Base-by-base conservation (phyloP, 2,888 invertebrate species). In the Dryadula phaetusa region DNA sequence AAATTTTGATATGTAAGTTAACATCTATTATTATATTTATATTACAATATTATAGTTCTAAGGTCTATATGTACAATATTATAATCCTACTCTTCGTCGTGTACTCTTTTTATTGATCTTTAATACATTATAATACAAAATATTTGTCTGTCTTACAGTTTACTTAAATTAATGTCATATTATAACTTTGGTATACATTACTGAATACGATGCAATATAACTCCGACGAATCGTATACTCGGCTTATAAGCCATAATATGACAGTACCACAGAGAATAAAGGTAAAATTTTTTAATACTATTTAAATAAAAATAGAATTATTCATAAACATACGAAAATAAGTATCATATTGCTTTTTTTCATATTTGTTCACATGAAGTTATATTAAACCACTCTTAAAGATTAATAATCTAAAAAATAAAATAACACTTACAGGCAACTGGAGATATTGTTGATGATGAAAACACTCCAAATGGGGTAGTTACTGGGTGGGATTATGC, bases 381-480 rank as follows among this genome's bases (percentile, higher is more conserved):
- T 2, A 46, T 12, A 22, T 5, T 12, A 20, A 20, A 46, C 12
- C 10, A 12, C 20, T 22, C 1, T 20, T 2, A 14, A 14, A 20
- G 6, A 20, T 54, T 20, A 8, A 3, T 18, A 18, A 8, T 18
- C 7, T 6, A n/a, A n/a, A n/a, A n/a, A n/a, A n/a, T n/a, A n/a
- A n/a, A n/a, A n/a, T n/a, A n/a, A n/a, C 34, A 56, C 18, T 46
- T 32, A 46, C 68, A 96, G 88, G 96, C 97, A 65, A 95, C 94
- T 74, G 96, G 96, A 14, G 95, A 95, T 79, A 94, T 91, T 74
- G 93, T 92, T 22, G 95, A 95, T 77, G 94, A 95, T 64, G 95
- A 96, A 62, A 83, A 88, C 76, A 80, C 92, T n/a, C 90, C 94
- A 8, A 94, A 95, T 83, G 95, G 95, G 72, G 87, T 93, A 64